These are phyloP conservation scores for Danionella dracula DNA, from an alignment of 2,797 vertebrate genomes.

Conservation along the genomic window DNA sequence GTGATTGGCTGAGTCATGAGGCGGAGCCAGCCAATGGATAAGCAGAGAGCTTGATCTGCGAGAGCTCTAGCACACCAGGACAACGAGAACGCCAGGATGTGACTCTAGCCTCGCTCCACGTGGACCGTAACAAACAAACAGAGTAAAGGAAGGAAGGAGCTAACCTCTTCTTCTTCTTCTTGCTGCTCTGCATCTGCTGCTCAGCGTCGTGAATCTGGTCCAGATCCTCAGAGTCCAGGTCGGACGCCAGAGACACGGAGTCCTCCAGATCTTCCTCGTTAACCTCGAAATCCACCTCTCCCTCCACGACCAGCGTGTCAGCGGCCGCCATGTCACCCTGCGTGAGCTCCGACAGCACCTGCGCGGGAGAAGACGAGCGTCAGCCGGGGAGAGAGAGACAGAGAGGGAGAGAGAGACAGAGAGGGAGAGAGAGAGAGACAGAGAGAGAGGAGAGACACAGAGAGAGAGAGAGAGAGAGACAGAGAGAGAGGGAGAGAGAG, in stretches of 20 bases:
- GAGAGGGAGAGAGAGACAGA: not conserved
- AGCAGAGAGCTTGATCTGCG: too few relatives aligned
- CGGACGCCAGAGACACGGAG: conserved; percentile 81
- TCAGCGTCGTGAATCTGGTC: conserved; percentile 68
- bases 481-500: too few relatives aligned
- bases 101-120: too few relatives aligned
- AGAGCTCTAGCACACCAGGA: too few relatives aligned
- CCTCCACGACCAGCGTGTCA: conserved; percentile 59
- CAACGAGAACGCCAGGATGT: too few relatives aligned
- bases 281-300: conserved; percentile 73
- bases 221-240: conserved; percentile 82
- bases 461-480: too few relatives aligned
- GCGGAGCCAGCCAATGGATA: too few relatives aligned
- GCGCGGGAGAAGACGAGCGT: not conserved
- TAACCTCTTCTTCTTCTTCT: conserved; percentile 48
- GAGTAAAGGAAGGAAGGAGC: too few relatives aligned
- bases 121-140: too few relatives aligned
- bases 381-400: not conserved
- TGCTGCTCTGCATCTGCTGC: conserved; percentile 35
- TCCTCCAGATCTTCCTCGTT: conserved; percentile 63
- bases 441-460: too few relatives aligned
- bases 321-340: conserved; percentile 85
- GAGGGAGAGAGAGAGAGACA: too few relatives aligned
- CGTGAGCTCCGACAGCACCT: conserved; percentile 71
- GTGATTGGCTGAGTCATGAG: too few relatives aligned